These are phyloP conservation scores for Gambusia holbrooki DNA, from an alignment of 2,113 vertebrate genomes.

Conservation along the genomic window DNA sequence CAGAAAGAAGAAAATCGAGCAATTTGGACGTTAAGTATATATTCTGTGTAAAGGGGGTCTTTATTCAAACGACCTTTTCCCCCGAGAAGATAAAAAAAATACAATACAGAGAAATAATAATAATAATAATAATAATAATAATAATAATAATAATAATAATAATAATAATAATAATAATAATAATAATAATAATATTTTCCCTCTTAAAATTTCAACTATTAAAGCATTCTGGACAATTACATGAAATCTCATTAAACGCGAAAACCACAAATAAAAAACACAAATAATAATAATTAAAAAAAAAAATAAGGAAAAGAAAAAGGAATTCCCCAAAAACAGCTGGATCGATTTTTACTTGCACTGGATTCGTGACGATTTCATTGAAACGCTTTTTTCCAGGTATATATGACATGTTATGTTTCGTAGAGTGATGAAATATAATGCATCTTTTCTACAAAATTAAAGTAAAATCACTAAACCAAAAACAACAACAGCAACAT, in stretches of 20 bases:
- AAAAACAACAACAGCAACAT: conserved; percentile 8
- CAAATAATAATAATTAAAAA: too few relatives aligned
- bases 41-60: too few relatives aligned
- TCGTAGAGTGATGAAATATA: background rate
- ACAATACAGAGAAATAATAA: too few relatives aligned
- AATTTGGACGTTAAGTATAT: background rate
- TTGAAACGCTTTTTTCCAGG: background rate
- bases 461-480: background rate
- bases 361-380: background rate
- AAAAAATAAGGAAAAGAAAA: too few relatives aligned
- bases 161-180: too few relatives aligned
- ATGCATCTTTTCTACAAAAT: background rate
- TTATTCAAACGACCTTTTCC: background rate
- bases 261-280: too few relatives aligned
- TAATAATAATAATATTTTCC: too few relatives aligned
- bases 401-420: background rate
- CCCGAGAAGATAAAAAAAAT: background rate
- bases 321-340: background rate
- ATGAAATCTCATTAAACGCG: too few relatives aligned
- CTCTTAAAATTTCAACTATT: too few relatives aligned
- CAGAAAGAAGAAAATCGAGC: background rate
- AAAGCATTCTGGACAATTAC: too few relatives aligned
- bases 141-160: background rate
- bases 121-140: background rate
- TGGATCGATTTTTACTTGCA: background rate